These are phyloP conservation scores for Andrena cerasifolii DNA, from an alignment of 1,140 invertebrate genomes.

Conservation along the genomic window DNA sequence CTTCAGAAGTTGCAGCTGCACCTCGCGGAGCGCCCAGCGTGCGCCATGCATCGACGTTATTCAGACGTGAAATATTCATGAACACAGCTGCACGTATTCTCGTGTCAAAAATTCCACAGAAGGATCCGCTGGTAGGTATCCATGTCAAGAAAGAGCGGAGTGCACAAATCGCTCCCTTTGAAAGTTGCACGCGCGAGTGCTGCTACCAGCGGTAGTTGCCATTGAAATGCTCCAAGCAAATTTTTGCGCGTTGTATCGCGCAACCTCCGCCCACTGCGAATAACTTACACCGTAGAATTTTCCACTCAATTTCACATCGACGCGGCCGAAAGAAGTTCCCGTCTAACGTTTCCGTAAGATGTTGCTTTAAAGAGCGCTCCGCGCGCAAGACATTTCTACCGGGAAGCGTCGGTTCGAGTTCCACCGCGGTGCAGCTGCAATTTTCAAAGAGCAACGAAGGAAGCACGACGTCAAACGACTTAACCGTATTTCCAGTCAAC, in stretches of 20 bases:
- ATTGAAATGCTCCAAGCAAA: conserved; percentile 29
- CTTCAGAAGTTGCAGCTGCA: too few species aligned
- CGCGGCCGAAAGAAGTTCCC: conserved; percentile 5
- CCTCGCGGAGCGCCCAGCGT: too few species aligned
- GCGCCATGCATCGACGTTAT: not conserved
- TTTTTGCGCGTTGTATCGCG: conserved; percentile 32
- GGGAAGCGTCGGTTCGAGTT: too few species aligned
- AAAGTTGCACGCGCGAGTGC: conserved; percentile 9
- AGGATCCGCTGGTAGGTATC: not conserved
- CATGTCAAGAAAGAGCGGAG: not conserved
- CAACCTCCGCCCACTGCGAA: not conserved
- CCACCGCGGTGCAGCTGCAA: too few species aligned
- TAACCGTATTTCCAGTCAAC: not conserved
- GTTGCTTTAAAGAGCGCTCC: too few species aligned
- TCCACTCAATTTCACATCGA: conserved; percentile 22
- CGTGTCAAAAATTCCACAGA: conserved; percentile 7
- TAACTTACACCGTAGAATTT: conserved; percentile 31
- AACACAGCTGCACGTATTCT: not conserved
- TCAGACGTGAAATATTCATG: not conserved
- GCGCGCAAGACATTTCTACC: too few species aligned
- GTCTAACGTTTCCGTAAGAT: not conserved
- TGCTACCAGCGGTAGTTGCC: not conserved
- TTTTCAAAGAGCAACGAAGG: too few species aligned
- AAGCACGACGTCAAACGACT: not conserved
- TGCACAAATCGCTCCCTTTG: conserved; percentile 20